A percentile compares a stretch with the other conserved stretches of the same genome.
Conservation (phyloP, 1,140 invertebrate genomes). For the Belonocnema kinseyi region DNA sequence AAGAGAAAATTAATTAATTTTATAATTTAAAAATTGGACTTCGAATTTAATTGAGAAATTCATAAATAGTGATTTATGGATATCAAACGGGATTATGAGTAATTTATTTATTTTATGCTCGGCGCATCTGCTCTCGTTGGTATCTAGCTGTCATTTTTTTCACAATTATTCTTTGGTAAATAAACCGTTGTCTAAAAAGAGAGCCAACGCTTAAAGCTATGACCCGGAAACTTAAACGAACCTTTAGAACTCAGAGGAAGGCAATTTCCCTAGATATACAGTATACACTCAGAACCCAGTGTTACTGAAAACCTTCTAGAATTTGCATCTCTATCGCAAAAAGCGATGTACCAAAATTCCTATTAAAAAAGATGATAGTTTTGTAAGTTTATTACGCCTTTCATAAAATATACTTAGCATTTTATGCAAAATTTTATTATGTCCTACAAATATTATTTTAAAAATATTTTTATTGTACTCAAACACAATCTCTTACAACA, state of each 20-base stretch:
- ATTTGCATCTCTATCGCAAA: slow-evolving; percentile 51
- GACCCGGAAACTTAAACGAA: slow-evolving; percentile 62
- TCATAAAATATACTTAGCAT: not conserved
- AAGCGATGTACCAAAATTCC: slow-evolving; percentile 35
- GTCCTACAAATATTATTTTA: too few species aligned
- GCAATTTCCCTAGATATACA: slow-evolving; percentile 44
- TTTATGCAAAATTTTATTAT: not conserved
- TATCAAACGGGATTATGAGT: too few species aligned
- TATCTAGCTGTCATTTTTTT: not conserved
- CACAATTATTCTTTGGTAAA: slow-evolving; percentile 16
- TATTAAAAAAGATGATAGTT: slow-evolving; percentile 2
- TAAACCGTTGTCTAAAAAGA: slow-evolving; percentile 12
- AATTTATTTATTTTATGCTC: not conserved
- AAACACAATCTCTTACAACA: too few species aligned
- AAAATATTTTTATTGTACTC: too few species aligned
- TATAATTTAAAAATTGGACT: too few species aligned
- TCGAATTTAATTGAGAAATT: too few species aligned
- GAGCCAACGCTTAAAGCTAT: slow-evolving; percentile 46
- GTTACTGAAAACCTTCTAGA: slow-evolving; percentile 37
- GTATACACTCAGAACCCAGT: slow-evolving; percentile 30
- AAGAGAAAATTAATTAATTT: too few species aligned
- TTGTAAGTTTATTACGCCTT: not conserved
- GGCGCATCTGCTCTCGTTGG: not conserved
- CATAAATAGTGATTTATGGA: too few species aligned
- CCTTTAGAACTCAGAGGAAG: slow-evolving; percentile 49